Conservation (phyloP, 2,797 vertebrate genomes). For the Monodelphis domestica region DNA sequence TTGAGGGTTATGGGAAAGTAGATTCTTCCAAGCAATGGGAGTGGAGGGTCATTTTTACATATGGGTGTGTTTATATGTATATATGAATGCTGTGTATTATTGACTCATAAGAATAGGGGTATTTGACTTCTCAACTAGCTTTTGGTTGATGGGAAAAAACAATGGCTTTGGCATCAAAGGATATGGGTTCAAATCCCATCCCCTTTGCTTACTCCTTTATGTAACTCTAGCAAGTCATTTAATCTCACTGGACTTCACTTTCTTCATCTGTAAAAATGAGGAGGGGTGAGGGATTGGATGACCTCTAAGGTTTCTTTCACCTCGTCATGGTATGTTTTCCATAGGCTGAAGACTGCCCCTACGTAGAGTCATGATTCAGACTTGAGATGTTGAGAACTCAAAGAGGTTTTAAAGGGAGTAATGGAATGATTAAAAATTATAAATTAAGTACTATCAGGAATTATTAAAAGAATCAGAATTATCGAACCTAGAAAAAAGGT, state of each 20-base stretch:
- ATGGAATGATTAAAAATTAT: background rate
- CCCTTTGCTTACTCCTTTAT: background rate
- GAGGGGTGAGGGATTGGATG: background rate
- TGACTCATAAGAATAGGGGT: background rate
- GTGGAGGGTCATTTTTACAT: background rate
- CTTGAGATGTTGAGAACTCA: background rate
- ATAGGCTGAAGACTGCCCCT: background rate
- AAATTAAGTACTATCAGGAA: constrained; percentile 14
- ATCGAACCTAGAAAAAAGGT: background rate
- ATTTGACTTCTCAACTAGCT: background rate
- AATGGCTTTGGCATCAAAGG: background rate
- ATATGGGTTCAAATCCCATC: background rate
- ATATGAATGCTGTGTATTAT: background rate
- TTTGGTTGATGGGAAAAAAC: background rate
- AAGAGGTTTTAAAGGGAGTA: background rate
- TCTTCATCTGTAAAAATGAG: background rate
- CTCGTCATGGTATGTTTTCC: background rate
- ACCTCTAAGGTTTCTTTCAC: background rate
- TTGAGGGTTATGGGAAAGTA: background rate
- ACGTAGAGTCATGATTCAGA: background rate
- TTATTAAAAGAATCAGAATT: background rate
- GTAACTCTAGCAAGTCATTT: background rate
- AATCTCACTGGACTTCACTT: background rate
- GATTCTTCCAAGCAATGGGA: background rate
- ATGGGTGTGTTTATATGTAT: background rate